Base-by-base conservation (phyloP, 2,888 invertebrate species). In the Heliconius erato region DNA sequence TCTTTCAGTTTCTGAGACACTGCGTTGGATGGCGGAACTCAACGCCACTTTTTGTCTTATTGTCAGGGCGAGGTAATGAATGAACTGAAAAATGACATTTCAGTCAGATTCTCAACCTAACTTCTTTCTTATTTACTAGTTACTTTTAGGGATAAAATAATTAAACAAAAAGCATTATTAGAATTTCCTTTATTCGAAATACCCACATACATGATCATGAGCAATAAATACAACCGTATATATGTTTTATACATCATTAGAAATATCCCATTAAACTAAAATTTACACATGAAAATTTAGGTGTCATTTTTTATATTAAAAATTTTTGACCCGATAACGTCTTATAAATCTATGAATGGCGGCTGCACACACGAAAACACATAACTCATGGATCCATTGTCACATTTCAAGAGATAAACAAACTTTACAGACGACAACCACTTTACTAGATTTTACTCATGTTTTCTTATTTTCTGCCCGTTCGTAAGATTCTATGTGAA, bases 141-240 rank as follows among this genome's bases (percentile, higher is more conserved):
- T 54, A 54, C 19, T 23, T 54, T 9, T 54, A 7, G 23, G 19
- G 7, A 54, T 23, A 12, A 32, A 54, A 54, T 59, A 35, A 32
- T 23, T 35, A 32, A n/a, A 35, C 4, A 40, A 40, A 11, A 63
- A 23, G 12, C 23, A 16, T 76, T 26, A 11, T 26, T 76, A 76
- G 4, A 40, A 63, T 76, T 16, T 35, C 35, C 35, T 76, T 76
- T 76, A 76, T 63, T 76, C 16, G 26, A 76, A 63, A 76, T 35
- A 76, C 54, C 76, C n/a, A 76, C 9, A 35, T 63, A 40, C 63
- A 63, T 26, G 35, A 63, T 63, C 49, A 35, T 76, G 76, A 76
- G 76, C 63, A 76, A 76, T 76, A 32, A 63, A 76, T 63, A 76
- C 76, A 76, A 76, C 35, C 63, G 35, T 76, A 59, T 14, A 32